Evolutionary conservation across 2,797 vertebrate genomes (phyloP), one percentile per base, ranked within the genome.

Genomic region (Aulostomus chinensis): DNA sequence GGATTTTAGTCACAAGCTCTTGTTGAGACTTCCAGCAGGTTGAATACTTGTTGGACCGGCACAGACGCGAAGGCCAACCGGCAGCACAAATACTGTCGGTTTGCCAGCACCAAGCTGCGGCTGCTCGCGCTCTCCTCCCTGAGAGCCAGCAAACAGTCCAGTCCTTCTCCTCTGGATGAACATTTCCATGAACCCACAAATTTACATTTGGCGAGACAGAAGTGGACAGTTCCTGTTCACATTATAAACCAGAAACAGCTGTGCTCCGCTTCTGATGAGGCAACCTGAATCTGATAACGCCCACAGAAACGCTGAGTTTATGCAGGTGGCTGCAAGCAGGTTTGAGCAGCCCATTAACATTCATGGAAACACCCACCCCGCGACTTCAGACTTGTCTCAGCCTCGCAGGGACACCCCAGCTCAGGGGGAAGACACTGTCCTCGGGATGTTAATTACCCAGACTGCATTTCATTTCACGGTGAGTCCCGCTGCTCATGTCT

Each of bases 341-440:
- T 9, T 29, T 29, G 28, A 58, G 60, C 57, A 38, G n/a, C 47
- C 54, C 46, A 50, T 72, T 66, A 69, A 46, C 34, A 66, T 72
- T 68, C 57, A 75, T 61, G 49, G 31, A 61, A 61, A 7, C 53
- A 55, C 43, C 7, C 54, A 20, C 40, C n/a, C 36, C 18, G 39
- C 37, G 35, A 60, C 70, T 43, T 52, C 66, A 42, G 38, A 47
- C 59, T 41, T 13, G 2, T 41, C 47, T 62, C 64, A 51, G 40
- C 37, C 24, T 42, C 49, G 13, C 13, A 1, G 24, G 49, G 45
- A 46, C 2, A 36, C 32, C 24, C 2, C n/a, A 0, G 22, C 39
- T 51, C 16, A 2, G 40, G 13, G 26, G 35, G 13, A 14, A 5
- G 25, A 34, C 38, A 0, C 41, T 1, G 41, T 68, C 68, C 55